Conservation (phyloP, 2,797 vertebrate species). For the Mastacembelus armatus region DNA sequence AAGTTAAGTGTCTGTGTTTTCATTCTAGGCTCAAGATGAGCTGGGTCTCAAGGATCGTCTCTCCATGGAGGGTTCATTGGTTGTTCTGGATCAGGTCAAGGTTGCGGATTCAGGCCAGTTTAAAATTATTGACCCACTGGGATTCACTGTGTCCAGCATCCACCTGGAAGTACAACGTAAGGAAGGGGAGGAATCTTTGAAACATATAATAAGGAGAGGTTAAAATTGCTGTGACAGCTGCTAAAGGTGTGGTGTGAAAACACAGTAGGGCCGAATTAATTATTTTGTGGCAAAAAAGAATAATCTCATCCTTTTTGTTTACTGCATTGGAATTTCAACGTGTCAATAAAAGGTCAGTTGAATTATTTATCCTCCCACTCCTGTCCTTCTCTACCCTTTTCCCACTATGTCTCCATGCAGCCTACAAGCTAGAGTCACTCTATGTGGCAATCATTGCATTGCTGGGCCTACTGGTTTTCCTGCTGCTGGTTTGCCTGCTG, state of each 20-base stretch:
- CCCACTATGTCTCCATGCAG: slow-evolving; percentile 57
- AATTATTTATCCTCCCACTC: slow-evolving; percentile 48
- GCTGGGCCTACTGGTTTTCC: slow-evolving; percentile 81
- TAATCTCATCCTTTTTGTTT: slow-evolving; percentile 18
- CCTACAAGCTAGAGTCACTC: slow-evolving; percentile 79
- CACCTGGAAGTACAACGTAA: slow-evolving; percentile 77
- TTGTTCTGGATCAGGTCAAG: slow-evolving; percentile 75
- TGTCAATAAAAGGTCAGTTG: slow-evolving; percentile 45
- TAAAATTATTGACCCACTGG: slow-evolving; percentile 75
- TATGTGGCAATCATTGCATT: slow-evolving; percentile 84
- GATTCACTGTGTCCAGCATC: slow-evolving; percentile 73
- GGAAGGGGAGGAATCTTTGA: slow-evolving; percentile 8
- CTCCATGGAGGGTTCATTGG: slow-evolving; percentile 71
- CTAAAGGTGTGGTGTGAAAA: neutral
- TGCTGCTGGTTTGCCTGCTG: slow-evolving; percentile 85
- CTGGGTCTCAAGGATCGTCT: slow-evolving; percentile 75
- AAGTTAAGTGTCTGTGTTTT: slow-evolving; percentile 22
- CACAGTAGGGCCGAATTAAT: neutral
- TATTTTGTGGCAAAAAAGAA: neutral
- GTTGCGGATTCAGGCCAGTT: slow-evolving; percentile 75
- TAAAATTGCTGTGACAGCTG: neutral
- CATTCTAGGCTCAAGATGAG: slow-evolving; percentile 43
- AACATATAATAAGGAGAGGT: neutral
- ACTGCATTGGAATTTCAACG: slow-evolving; percentile 30
- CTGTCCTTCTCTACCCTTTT: slow-evolving; percentile 20